phyloP scores from a whole-genome alignment of 2,888 invertebrate genomes.

The Tenodera sinensis region DNA sequence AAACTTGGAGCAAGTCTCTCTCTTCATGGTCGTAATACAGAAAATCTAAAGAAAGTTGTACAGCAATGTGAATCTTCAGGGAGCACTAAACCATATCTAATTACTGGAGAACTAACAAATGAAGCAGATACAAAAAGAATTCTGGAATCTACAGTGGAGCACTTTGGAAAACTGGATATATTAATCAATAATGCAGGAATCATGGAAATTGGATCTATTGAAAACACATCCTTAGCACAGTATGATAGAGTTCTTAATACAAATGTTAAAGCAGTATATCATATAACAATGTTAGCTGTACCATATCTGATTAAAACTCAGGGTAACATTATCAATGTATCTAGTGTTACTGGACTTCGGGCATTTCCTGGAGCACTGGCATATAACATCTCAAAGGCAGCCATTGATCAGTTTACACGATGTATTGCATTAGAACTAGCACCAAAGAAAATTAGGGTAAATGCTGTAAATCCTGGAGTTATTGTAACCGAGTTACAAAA shows the following conservation, averaged over 20 bases:
- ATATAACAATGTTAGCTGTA: constrained; percentile 81
- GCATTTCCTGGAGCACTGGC: constrained; percentile 87
- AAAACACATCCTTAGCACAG: constrained; percentile 79
- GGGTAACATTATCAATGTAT: constrained; percentile 93
- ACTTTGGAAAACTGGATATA: constrained; percentile 76
- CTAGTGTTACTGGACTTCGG: constrained; percentile 87
- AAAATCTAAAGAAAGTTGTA: constrained; percentile 62
- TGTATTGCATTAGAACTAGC: constrained; percentile 87
- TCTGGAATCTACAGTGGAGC: constrained; percentile 66
- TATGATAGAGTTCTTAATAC: constrained; percentile 86
- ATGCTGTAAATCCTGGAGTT: constrained; percentile 92
- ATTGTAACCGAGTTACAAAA: constrained; percentile 86
- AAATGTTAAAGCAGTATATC: constrained; percentile 79
- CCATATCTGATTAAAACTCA: constrained; percentile 79
- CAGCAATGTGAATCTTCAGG: constrained; percentile 48
- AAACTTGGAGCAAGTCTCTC: constrained; percentile 70
- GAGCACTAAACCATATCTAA: constrained; percentile 51
- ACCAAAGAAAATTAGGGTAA: constrained; percentile 70
- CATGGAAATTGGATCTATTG: constrained; percentile 76
- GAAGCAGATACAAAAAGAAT: constrained; percentile 70
- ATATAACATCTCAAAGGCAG: constrained; percentile 90
- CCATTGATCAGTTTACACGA: constrained; percentile 91
- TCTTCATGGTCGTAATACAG: constrained; percentile 64
- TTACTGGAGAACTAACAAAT: constrained; percentile 68
- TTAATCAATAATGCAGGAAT: constrained; percentile 80